A percentile compares a stretch with the other conserved stretches of the same genome.
These are phyloP conservation scores for Hemitrygon akajei DNA, from an alignment of 2,797 vertebrate species.

Conservation along the genomic window DNA sequence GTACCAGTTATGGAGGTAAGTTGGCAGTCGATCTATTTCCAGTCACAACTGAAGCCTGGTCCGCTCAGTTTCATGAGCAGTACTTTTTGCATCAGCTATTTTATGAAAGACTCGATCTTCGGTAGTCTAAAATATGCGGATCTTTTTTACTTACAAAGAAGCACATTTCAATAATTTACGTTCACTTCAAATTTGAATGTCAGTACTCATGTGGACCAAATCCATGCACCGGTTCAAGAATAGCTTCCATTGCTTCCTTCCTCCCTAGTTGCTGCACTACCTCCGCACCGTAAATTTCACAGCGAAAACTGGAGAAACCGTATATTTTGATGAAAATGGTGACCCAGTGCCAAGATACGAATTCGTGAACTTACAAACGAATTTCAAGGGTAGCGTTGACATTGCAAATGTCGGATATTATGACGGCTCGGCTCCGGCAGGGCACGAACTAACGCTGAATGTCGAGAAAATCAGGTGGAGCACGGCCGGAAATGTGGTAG, in stretches of 20 bases:
- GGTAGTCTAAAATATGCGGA: too few relatives aligned
- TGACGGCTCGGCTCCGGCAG: background rate
- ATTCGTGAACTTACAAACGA: conserved; percentile 10
- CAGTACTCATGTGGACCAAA: background rate
- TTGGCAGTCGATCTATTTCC: too few relatives aligned
- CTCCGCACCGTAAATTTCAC: conserved; percentile 14
- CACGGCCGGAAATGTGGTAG: background rate
- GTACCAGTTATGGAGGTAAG: too few relatives aligned
- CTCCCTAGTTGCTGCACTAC: conserved; percentile 14
- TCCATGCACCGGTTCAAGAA: background rate
- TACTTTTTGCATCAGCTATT: too few relatives aligned
- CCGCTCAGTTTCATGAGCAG: too few relatives aligned
- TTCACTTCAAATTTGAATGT: background rate
- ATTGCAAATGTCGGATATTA: background rate
- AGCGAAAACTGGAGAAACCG: background rate
- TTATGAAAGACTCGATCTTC: too few relatives aligned
- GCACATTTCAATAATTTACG: background rate
- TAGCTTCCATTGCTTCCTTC: background rate
- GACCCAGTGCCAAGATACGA: conserved; percentile 29
- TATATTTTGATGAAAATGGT: conserved; percentile 32
- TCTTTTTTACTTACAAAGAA: background rate
- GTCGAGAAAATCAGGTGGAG: background rate
- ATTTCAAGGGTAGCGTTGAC: background rate
- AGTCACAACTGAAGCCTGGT: too few relatives aligned
- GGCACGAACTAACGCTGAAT: background rate